Percentiles rank a stretch among this genome's conserved stretches.
phyloP scores from a whole-genome alignment of 2,113 vertebrate genomes.

The Ctenodactylus gundi region DNA sequence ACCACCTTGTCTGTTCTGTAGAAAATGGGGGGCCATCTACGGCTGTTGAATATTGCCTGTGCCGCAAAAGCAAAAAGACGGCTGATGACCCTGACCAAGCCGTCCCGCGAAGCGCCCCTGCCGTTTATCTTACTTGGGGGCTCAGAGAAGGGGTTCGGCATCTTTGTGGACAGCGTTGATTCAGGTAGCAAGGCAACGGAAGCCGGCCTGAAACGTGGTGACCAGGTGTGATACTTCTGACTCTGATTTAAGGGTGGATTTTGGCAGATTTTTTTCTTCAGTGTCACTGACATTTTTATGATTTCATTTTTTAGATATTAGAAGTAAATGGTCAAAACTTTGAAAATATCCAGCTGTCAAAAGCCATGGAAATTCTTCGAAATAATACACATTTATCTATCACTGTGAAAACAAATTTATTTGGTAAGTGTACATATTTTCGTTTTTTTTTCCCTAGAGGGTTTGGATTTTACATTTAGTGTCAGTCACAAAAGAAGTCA shows the following conservation, averaged over 20 bases:
- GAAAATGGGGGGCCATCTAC: slow-evolving; percentile 99
- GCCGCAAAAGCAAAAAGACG: slow-evolving; percentile 98
- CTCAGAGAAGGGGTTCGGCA: slow-evolving; percentile 96
- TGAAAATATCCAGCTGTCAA: slow-evolving; percentile 97
- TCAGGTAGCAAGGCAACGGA: slow-evolving; percentile 95
- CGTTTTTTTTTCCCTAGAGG: not conserved
- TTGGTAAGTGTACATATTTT: slow-evolving; percentile 87
- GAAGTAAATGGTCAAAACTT: slow-evolving; percentile 99
- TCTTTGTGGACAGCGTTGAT: slow-evolving; percentile 97
- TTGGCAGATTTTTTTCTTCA: not conserved
- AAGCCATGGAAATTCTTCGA: slow-evolving; percentile 98
- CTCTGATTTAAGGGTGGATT: not conserved
- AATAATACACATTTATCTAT: slow-evolving; percentile 99
- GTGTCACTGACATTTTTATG: slow-evolving; percentile 19
- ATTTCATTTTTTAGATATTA: slow-evolving; percentile 89
- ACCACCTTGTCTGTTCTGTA: slow-evolving; percentile 73
- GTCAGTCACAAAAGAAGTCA: slow-evolving; percentile 6
- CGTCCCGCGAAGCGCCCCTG: slow-evolving; percentile 94
- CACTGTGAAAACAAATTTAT: slow-evolving; percentile 99
- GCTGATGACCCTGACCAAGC: slow-evolving; percentile 95
- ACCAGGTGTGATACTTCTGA: slow-evolving; percentile 88
- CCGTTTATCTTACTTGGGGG: slow-evolving; percentile 96
- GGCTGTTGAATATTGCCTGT: slow-evolving; percentile 98
- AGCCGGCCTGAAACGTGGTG: slow-evolving; percentile 95
- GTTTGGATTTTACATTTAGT: not conserved